phyloP scores from a whole-genome alignment of 2,797 vertebrate species.

The Moxostoma hubbsi region DNA sequence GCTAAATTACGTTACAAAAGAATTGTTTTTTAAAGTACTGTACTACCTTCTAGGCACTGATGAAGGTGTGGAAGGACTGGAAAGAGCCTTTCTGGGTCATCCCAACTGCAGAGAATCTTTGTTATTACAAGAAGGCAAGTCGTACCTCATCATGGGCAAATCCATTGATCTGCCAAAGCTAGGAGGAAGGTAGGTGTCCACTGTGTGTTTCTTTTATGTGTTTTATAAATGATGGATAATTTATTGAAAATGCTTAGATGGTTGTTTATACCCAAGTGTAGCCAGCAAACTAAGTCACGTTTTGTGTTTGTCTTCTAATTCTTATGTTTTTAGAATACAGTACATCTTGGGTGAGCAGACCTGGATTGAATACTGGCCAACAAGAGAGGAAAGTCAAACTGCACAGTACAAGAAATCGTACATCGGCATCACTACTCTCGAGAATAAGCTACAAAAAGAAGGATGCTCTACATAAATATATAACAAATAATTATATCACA shows the following conservation, averaged over 20 bases:
- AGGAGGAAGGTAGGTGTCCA: constrained; percentile 28
- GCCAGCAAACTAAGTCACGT: too few relatives aligned
- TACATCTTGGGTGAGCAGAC: constrained; percentile 32
- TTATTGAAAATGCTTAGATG: background rate
- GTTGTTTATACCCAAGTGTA: background rate
- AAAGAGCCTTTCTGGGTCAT: constrained; percentile 67
- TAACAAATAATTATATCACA: too few relatives aligned
- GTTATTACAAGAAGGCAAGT: constrained; percentile 46
- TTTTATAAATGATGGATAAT: background rate
- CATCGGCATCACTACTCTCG: background rate
- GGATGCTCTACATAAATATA: constrained; percentile 27
- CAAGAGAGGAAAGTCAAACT: background rate
- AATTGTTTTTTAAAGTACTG: background rate
- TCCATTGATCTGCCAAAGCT: constrained; percentile 60
- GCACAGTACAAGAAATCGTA: background rate
- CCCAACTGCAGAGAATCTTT: constrained; percentile 67
- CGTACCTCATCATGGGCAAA: constrained; percentile 76
- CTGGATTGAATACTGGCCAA: constrained; percentile 49
- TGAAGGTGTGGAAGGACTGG: constrained; percentile 39
- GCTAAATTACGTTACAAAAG: background rate
- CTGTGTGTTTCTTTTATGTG: background rate
- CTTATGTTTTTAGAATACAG: constrained; percentile 33
- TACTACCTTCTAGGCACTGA: constrained; percentile 67
- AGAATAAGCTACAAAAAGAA: background rate
- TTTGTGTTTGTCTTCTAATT: background rate